Percentiles rank a stretch among this genome's conserved stretches.
Conservation (phyloP, 2,888 invertebrate species). For the Agrotis puta region DNA sequence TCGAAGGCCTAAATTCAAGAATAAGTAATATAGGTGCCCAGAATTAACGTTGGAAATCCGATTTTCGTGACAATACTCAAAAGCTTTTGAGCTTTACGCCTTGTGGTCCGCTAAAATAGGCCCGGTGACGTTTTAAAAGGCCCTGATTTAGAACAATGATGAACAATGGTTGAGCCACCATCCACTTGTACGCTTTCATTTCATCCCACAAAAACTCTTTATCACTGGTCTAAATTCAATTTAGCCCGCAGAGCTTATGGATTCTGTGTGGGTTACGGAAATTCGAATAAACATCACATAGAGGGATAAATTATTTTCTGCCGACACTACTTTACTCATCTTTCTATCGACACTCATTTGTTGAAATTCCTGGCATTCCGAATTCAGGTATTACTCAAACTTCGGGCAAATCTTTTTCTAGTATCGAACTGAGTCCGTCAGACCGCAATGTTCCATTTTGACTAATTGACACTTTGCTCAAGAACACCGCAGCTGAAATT, state of each 20-base stretch:
- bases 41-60: constrained; percentile 27
- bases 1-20: constrained; percentile 27
- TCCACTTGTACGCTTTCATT: constrained; percentile 24
- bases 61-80: constrained; percentile 31
- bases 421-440: neutral
- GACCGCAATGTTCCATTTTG: constrained; percentile 6
- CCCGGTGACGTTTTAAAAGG: constrained; percentile 16
- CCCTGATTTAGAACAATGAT: constrained; percentile 21
- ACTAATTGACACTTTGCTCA: constrained; percentile 16
- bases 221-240: neutral
- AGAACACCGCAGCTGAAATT: constrained; percentile 10
- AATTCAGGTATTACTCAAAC: neutral
- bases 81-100: constrained; percentile 26
- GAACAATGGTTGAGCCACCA: constrained; percentile 5
- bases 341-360: neutral
- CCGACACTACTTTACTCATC: neutral
- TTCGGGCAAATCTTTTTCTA: constrained; percentile 1
- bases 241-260: neutral
- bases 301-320: neutral
- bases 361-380: constrained; percentile 9
- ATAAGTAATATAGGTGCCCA: constrained; percentile 27
- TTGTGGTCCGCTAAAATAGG: constrained; percentile 31
- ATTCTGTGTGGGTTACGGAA: neutral
- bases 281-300: neutral
- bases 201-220: constrained; percentile 17